Conservation (phyloP, 2,113 vertebrate species). For the Mesitornis unicolor region DNA sequence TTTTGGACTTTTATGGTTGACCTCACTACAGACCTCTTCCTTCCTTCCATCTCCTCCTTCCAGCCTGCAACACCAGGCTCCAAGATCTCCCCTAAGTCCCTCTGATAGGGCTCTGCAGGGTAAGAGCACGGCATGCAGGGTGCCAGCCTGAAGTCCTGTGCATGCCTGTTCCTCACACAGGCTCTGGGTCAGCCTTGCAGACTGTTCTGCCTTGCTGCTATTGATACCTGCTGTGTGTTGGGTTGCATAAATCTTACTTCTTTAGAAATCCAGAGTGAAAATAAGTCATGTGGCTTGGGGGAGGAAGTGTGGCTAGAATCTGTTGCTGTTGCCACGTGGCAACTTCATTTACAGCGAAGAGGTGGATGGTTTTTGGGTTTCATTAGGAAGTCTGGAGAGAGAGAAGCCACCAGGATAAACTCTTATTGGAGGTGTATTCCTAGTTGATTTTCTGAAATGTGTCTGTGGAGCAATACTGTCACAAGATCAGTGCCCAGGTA, state of each 20-base stretch:
- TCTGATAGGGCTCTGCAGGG: neutral
- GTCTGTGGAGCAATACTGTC: no score
- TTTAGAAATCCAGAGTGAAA: neutral
- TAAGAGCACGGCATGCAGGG: rapidly evolving
- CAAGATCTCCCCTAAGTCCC: neutral
- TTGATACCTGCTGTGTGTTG: neutral
- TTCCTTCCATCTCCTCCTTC: neutral
- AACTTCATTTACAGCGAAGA: neutral
- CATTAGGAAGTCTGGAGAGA: neutral
- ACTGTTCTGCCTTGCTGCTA: neutral
- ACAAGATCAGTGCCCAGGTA: no score
- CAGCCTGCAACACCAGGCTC: neutral
- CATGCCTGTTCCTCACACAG: rapidly evolving
- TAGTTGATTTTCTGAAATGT: no score
- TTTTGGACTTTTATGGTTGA: neutral
- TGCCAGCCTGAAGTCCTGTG: rapidly evolving
- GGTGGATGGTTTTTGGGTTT: neutral
- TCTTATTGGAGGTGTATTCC: no score
- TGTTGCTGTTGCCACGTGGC: neutral
- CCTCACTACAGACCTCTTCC: neutral
- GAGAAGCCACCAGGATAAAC: neutral
- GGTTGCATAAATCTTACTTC: neutral
- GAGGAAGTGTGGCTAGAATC: neutral
- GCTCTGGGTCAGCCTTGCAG: neutral
- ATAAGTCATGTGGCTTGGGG: neutral